phyloP scores from a whole-genome alignment of 1,140 invertebrate genomes.

The Mercenaria mercenaria region DNA sequence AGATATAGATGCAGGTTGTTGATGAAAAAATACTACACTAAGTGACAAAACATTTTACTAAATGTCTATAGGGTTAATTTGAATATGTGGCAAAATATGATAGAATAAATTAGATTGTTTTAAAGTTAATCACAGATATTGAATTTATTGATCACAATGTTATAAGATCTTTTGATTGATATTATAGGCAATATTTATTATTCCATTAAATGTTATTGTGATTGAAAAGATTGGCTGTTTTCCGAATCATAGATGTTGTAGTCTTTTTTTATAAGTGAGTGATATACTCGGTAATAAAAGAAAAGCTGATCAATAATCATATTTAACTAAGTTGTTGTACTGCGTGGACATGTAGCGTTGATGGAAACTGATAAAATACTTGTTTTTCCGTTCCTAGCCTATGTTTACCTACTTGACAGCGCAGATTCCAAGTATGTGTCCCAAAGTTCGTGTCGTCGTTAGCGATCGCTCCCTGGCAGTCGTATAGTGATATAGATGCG shows the following conservation, averaged over 20 bases:
- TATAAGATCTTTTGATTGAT: background rate
- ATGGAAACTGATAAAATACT: conserved; percentile 41
- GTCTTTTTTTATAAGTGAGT: background rate
- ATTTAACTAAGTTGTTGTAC: conserved; percentile 25
- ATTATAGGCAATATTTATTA: background rate
- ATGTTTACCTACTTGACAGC: conserved; percentile 49
- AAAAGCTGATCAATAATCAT: conserved; percentile 23
- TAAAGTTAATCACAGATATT: too few relatives aligned
- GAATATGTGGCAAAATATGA: too few relatives aligned
- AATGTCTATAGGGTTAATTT: too few relatives aligned
- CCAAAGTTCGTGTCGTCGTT: conserved; percentile 39
- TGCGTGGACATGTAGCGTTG: background rate
- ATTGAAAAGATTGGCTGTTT: background rate
- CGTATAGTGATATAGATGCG: conserved; percentile 38
- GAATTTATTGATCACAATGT: background rate
- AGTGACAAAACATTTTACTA: too few relatives aligned
- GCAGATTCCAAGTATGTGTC: conserved; percentile 23
- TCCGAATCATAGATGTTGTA: background rate
- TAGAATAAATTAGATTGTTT: too few relatives aligned
- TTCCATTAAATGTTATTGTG: background rate
- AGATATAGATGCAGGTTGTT: too few relatives aligned
- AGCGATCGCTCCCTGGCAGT: background rate
- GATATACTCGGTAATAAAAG: conserved; percentile 23
- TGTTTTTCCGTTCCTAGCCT: conserved; percentile 20
- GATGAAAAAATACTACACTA: too few relatives aligned